phyloP scores from a whole-genome alignment of 2,888 invertebrate genomes.

The Pollenia angustigena region DNA sequence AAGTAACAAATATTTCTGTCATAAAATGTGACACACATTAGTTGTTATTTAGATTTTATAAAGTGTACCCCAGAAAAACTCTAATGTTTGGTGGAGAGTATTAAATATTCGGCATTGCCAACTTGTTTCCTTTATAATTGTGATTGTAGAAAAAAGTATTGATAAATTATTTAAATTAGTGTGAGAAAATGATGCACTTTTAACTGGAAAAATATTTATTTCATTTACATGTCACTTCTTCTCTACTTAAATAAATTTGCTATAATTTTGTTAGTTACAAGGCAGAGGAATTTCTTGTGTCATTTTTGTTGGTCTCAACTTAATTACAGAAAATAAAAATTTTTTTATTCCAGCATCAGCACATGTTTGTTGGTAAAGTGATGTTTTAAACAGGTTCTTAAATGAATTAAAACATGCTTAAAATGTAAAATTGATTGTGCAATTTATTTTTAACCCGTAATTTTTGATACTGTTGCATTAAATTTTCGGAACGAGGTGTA shows the following conservation, averaged over 20 bases:
- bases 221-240: conserved; percentile 17
- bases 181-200: conserved; percentile 47
- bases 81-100: too few relatives aligned
- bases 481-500: too few relatives aligned
- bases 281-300: conserved; percentile 9
- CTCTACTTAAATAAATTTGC: background rate
- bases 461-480: too few relatives aligned
- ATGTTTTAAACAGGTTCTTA: background rate
- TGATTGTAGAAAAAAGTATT: background rate
- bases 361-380: background rate
- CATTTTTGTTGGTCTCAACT: conserved; percentile 12
- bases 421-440: too few relatives aligned
- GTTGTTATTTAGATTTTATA: too few relatives aligned
- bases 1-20: too few relatives aligned
- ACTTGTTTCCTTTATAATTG: conserved; percentile 6
- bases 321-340: conserved; percentile 7
- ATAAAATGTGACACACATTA: too few relatives aligned
- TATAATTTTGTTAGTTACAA: too few relatives aligned
- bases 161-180: conserved; percentile 56
- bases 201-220: conserved; percentile 12
- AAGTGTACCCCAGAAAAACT: too few relatives aligned
- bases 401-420: background rate
- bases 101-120: too few relatives aligned
- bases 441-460: too few relatives aligned
- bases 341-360: background rate